Conservation (phyloP, 2,113 vertebrate species). For the Pungitius pungitius region DNA sequence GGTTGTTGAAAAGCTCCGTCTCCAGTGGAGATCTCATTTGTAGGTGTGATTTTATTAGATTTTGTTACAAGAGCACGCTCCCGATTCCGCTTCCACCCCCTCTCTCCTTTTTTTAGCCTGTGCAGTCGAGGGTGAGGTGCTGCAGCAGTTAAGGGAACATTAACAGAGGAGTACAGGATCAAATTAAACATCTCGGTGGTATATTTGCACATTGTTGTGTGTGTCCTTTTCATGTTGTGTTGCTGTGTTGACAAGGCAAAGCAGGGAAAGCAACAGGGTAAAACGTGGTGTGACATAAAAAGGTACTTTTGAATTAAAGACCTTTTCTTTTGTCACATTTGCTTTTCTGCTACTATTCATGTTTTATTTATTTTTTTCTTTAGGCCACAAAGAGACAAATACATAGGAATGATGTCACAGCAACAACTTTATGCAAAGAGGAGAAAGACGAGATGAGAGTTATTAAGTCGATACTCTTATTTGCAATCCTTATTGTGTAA, state of each 20-base stretch:
- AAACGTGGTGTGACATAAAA: constrained; percentile 19
- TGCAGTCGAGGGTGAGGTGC: constrained; percentile 38
- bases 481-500: constrained; percentile 38
- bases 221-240: constrained; percentile 29
- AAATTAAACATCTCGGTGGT: constrained; percentile 33
- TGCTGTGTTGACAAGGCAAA: constrained; percentile 7
- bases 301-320: constrained; percentile 38
- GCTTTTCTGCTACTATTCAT: constrained; percentile 37
- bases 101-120: constrained; percentile 7
- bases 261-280: background rate
- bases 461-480: constrained; percentile 31
- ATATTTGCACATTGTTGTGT: constrained; percentile 19
- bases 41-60: constrained; percentile 40
- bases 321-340: constrained; percentile 44
- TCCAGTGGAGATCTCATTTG: constrained; percentile 35
- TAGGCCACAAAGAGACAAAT: constrained; percentile 20
- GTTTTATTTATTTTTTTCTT: constrained; percentile 22
- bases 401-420: constrained; percentile 22
- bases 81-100: constrained; percentile 12
- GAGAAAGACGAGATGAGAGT: constrained; percentile 26
- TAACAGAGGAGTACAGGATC: constrained; percentile 29
- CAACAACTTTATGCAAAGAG: constrained; percentile 16
- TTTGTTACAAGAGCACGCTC: constrained; percentile 15
- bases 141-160: constrained; percentile 50
- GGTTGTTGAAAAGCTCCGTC: constrained; percentile 23